Percentiles rank a stretch among this genome's conserved stretches.
These are phyloP conservation scores for Melinopterus prodromus DNA, from an alignment of 2,888 invertebrate species.

Conservation along the genomic window DNA sequence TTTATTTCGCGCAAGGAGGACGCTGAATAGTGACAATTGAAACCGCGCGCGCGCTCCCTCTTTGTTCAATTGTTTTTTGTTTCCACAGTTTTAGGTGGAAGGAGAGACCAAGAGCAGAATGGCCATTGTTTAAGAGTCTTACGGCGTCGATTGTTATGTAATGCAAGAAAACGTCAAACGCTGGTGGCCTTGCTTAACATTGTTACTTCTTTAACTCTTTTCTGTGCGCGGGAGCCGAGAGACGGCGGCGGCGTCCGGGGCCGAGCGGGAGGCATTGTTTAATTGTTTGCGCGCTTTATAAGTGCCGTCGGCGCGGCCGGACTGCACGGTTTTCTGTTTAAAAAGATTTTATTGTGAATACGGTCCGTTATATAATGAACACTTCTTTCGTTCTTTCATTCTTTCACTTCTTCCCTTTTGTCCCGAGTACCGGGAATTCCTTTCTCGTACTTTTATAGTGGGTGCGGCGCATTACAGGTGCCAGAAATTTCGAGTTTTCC, in stretches of 20 bases:
- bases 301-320: constrained; percentile 30
- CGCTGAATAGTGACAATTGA: constrained; percentile 58
- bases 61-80: constrained; percentile 57
- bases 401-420: constrained; percentile 29
- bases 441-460: not conserved
- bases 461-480: too few relatives aligned
- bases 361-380: constrained; percentile 32
- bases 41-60: constrained; percentile 50
- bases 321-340: constrained; percentile 33
- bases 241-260: constrained; percentile 24
- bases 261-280: constrained; percentile 34
- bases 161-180: constrained; percentile 55
- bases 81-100: constrained; percentile 53
- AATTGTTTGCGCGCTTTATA: constrained; percentile 38
- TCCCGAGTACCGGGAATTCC: not conserved
- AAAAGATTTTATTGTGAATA: constrained; percentile 37
- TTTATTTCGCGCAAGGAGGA: constrained; percentile 54
- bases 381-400: constrained; percentile 12
- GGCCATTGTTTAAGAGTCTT: constrained; percentile 58
- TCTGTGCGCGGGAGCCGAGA: constrained; percentile 16
- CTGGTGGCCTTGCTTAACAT: constrained; percentile 49
- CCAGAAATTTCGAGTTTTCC: not conserved
- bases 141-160: constrained; percentile 56
- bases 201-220: constrained; percentile 41
- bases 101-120: constrained; percentile 48